Conservation (phyloP, 2,888 invertebrate genomes). For the Amiota minor region DNA sequence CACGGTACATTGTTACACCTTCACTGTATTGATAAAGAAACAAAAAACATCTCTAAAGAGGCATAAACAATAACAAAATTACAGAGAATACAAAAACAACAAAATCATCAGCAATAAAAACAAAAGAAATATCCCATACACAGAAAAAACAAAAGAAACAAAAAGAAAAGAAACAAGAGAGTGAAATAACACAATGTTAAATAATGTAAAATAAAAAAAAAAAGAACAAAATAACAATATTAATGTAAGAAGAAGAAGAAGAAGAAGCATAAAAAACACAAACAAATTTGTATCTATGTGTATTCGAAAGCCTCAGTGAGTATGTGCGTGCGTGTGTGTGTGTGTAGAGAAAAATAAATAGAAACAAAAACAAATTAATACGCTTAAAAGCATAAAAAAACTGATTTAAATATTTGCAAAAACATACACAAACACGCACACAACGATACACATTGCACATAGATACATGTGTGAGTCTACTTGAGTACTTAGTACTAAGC, state of each 20-base stretch:
- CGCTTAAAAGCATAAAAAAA: constrained; percentile 20
- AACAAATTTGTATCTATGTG: constrained; percentile 8
- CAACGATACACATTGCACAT: background rate
- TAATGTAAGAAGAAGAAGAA: constrained; percentile 23
- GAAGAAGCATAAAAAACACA: constrained; percentile 12
- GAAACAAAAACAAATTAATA: constrained; percentile 31
- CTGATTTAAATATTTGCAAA: constrained; percentile 19
- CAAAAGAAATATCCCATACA: constrained; percentile 40
- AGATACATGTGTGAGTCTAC: too few species aligned
- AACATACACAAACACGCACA: background rate
- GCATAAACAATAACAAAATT: constrained; percentile 35
- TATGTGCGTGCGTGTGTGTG: too few species aligned
- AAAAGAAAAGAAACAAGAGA: constrained; percentile 14
- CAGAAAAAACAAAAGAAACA: constrained; percentile 39
- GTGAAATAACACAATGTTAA: background rate
- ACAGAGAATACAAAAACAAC: constrained; percentile 35
- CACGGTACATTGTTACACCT: too few species aligned
- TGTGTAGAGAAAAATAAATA: constrained; percentile 24
- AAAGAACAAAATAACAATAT: constrained; percentile 17
- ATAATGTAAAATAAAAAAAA: background rate
- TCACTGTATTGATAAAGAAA: constrained; percentile 8
- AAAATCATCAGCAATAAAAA: constrained; percentile 41
- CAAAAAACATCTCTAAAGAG: constrained; percentile 45
- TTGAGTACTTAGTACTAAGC: too few species aligned
- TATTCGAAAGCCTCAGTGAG: too few species aligned